Conservation (phyloP, 2,797 vertebrate species). For the Myotis pilosus region DNA sequence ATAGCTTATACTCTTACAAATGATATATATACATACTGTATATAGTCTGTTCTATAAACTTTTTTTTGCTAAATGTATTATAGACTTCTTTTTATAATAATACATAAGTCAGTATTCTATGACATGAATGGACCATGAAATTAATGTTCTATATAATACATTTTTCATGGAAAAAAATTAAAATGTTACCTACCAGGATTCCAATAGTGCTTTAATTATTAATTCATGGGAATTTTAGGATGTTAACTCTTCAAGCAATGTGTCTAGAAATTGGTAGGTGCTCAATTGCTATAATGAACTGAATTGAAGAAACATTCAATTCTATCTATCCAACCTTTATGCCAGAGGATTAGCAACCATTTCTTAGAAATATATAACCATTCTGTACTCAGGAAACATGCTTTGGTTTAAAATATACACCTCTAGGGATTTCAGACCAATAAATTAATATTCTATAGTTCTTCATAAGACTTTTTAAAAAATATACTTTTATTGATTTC, state of each 20-base stretch:
- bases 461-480: neutral
- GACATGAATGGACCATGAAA: neutral
- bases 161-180: slow-evolving; percentile 5
- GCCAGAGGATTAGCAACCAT: neutral
- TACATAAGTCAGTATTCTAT: neutral
- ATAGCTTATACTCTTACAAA: neutral
- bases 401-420: neutral
- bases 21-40: neutral
- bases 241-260: neutral
- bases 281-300: neutral
- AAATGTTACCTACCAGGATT: slow-evolving; percentile 3
- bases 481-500: too few relatives aligned
- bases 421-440: neutral
- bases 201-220: slow-evolving; percentile 31
- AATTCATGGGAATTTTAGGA: slow-evolving; percentile 31
- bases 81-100: neutral
- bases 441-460: neutral
- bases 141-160: slow-evolving; percentile 9
- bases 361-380: slow-evolving; percentile 39
- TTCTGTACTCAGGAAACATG: slow-evolving; percentile 4
- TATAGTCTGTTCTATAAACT: neutral
- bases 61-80: neutral
- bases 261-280: neutral
- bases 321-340: neutral
- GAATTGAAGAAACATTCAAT: neutral